phyloP scores from a whole-genome alignment of 2,113 vertebrate genomes.

The Cryptotis parvus region DNA sequence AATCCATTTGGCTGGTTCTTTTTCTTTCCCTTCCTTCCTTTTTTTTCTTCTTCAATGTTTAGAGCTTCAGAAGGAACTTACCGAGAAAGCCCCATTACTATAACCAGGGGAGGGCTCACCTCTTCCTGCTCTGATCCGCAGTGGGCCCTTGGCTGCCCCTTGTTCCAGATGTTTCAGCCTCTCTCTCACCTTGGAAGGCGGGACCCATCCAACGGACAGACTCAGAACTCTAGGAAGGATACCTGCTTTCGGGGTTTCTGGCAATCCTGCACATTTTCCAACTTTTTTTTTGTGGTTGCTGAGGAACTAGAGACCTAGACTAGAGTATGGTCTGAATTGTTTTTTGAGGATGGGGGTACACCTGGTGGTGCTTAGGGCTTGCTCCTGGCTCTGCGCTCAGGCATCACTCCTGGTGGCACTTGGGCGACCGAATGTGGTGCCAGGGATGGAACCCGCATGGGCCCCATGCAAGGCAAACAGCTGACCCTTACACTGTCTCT shows the following conservation, averaged over 20 bases:
- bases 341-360: too few species aligned
- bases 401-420: too few species aligned
- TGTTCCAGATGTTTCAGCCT: too few species aligned
- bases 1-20: neutral
- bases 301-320: neutral
- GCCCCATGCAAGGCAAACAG: too few species aligned
- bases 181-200: neutral
- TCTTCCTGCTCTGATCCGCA: neutral
- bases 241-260: neutral
- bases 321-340: neutral
- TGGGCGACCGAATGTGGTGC: too few species aligned
- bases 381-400: too few species aligned
- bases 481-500: too few species aligned
- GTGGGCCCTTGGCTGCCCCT: neutral
- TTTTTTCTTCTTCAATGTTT: slow-evolving; percentile 16
- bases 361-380: too few species aligned
- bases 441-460: too few species aligned
- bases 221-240: neutral
- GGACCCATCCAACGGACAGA: neutral
- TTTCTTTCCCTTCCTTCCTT: neutral
- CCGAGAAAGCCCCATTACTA: slow-evolving; percentile 43
- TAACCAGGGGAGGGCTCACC: neutral
- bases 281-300: neutral
- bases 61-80: slow-evolving; percentile 41
- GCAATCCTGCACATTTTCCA: fast-evolving